Evolutionary conservation across 2,888 invertebrate genomes (phyloP).

Genomic region (Monochamus alternatus): DNA sequence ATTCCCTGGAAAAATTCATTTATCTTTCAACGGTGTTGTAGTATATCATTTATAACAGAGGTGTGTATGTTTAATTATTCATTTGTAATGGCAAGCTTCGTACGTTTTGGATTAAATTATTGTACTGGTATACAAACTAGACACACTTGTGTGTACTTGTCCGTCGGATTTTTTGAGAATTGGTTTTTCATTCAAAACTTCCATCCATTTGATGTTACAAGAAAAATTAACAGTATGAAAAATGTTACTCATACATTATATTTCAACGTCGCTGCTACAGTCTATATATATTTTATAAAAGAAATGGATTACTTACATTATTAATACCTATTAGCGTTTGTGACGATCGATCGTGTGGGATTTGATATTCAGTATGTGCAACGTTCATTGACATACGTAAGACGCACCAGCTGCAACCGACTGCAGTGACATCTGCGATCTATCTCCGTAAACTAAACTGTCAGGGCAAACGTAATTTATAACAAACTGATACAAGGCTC

Average conservation of each 20-base stretch:
- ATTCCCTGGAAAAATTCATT: not conserved
- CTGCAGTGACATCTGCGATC: not conserved
- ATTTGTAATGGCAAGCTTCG: not conserved
- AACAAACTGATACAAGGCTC: not conserved
- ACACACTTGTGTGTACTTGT: too few species aligned
- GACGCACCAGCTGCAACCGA: not conserved
- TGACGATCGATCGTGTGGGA: not conserved
- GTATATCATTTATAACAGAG: not conserved
- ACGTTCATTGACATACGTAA: not conserved
- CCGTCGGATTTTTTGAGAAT: too few species aligned
- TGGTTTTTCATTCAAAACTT: too few species aligned
- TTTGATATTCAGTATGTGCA: not conserved
- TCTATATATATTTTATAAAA: too few species aligned
- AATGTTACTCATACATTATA: too few species aligned
- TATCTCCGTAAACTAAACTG: not conserved
- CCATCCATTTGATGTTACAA: too few species aligned
- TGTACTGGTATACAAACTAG: too few species aligned
- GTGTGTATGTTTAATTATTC: not conserved
- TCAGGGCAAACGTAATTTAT: not conserved
- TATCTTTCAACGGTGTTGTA: not conserved
- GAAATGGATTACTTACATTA: too few species aligned
- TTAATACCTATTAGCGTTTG: too few species aligned
- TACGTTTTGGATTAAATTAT: not conserved
- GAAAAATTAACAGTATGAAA: too few species aligned
- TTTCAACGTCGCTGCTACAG: too few species aligned